Base-by-base conservation (phyloP, 2,113 vertebrate genomes). In the Galeopterus variegatus region DNA sequence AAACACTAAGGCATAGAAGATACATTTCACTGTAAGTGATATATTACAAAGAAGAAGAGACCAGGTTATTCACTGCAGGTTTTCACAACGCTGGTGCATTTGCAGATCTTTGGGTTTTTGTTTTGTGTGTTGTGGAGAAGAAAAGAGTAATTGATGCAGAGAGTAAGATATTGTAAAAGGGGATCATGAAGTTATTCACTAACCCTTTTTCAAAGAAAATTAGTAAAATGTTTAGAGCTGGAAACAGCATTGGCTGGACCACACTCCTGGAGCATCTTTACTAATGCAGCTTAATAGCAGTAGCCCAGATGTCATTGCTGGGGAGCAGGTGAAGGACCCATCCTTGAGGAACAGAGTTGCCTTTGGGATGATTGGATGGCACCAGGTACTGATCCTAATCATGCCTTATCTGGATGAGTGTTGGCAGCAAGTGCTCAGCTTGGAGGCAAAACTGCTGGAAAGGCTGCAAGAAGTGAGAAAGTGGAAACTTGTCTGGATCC, bases 321-420 rank as follows among this genome's bases (percentile, higher is more conserved):
- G 99, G 99, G 41, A 97, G 95, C 41, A 98, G 98, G 0, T 99
- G 99, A 52, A 99, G 98, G 95, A 99, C 98, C 99, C 99, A 99
- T 90, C 98, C 99, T 97, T 99, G 99, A 96, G 99, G 99, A 97
- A 99, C 93, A 3, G 97, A 94, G 94, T 98, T 99, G 97, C 99
- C 99, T 84, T 99, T 99, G 0, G 99, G 99, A 95, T 99, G 99
- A 97, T 99, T 99, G 11, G 98, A 98, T 5, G 99, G 98, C 50
- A 99, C 99, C 98, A 99, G 97, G 97, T 99, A 99, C 72, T 97
- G 98, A 97, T 99, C 99, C 99, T 99, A 99, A 41, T 99, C 99
- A 17, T 99, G 99, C 99, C 99, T 99, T 97, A 99, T 99, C 77
- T 99, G 99, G 92, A 99, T 98, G 56, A 99, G 98, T 0, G 99